These are phyloP conservation scores for Trichonephila inaurata DNA, from an alignment of 1,140 invertebrate species.

Conservation along the genomic window DNA sequence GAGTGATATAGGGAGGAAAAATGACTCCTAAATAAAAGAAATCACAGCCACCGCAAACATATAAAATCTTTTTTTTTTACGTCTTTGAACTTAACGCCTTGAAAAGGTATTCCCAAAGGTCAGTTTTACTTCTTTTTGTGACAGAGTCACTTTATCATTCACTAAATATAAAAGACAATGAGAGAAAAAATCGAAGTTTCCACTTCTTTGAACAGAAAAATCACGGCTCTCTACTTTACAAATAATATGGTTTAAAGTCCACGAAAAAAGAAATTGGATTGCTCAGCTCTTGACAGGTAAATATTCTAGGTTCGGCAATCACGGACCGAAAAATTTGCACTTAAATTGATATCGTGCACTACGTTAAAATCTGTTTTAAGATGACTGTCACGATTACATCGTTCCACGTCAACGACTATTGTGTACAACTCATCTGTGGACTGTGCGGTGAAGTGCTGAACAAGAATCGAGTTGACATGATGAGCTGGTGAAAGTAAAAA, in stretches of 20 bases:
- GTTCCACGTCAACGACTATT: conserved; percentile 38
- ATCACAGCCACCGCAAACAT: neutral
- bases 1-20: neutral
- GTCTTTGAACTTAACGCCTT: neutral
- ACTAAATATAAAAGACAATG: neutral
- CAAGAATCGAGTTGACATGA: neutral
- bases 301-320: conserved; percentile 12
- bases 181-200: neutral
- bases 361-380: conserved; percentile 31
- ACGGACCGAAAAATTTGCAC: conserved; percentile 33
- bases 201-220: conserved; percentile 38
- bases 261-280: neutral
- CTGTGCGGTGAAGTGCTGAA: neutral
- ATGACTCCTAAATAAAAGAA: neutral
- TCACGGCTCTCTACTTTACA: neutral
- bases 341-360: conserved; percentile 33
- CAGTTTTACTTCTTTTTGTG: neutral
- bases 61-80: neutral
- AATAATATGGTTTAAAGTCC: neutral
- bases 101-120: neutral
- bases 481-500: neutral
- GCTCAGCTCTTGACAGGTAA: neutral
- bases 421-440: neutral
- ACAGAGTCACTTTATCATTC: conserved; percentile 33
- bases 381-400: conserved; percentile 23